These are phyloP conservation scores for Dromiciops gliroides DNA, from an alignment of 2,113 vertebrate species.

Conservation along the genomic window DNA sequence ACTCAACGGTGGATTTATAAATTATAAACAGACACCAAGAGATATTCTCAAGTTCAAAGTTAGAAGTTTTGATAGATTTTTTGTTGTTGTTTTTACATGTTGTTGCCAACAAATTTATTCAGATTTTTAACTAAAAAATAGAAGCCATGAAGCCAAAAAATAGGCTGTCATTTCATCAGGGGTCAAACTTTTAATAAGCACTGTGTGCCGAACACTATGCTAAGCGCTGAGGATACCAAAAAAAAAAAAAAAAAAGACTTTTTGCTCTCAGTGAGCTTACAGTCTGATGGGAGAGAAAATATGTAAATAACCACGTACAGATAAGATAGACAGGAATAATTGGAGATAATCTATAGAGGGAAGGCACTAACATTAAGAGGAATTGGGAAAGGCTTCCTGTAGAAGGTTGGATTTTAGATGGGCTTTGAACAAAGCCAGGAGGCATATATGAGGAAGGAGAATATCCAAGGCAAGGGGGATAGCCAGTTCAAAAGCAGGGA, in stretches of 20 bases:
- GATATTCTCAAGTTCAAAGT: constrained; percentile 49
- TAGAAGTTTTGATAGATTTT: neutral
- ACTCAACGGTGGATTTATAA: constrained; percentile 14
- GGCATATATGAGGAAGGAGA: neutral
- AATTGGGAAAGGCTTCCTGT: neutral
- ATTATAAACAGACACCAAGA: constrained; percentile 52
- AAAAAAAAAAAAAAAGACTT: neutral
- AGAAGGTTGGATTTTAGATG: neutral
- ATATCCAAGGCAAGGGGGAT: neutral
- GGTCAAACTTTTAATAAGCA: neutral
- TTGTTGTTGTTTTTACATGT: neutral
- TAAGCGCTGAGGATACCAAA: neutral
- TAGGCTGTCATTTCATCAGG: neutral
- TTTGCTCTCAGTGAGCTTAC: neutral
- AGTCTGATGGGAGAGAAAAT: neutral
- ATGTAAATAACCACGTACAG: neutral
- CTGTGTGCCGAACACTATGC: neutral
- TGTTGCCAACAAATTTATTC: neutral
- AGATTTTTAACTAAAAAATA: constrained; percentile 34
- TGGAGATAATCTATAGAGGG: neutral
- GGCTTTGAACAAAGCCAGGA: neutral
- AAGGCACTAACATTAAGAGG: neutral
- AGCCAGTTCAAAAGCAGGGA: neutral
- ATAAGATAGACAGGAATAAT: too few relatives aligned
- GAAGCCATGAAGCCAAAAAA: constrained; percentile 46